These are phyloP conservation scores for Sarcophilus harrisii DNA, from an alignment of 2,797 vertebrate genomes.

Conservation along the genomic window DNA sequence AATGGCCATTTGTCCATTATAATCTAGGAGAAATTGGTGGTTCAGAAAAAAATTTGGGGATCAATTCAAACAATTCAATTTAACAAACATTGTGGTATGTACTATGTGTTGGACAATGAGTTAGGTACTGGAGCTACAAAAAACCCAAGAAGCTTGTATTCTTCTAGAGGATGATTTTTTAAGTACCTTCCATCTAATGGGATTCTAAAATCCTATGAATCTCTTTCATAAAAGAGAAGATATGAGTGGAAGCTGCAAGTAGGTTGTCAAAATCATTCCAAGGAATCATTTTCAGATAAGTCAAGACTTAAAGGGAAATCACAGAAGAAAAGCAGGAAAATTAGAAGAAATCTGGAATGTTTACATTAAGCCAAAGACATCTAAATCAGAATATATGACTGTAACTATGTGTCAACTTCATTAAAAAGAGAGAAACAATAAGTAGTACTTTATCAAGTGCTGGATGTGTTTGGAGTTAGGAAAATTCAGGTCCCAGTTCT, in stretches of 20 bases:
- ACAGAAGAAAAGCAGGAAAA: neutral
- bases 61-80: neutral
- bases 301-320: slow-evolving; percentile 24
- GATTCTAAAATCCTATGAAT: neutral
- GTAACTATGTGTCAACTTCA: slow-evolving; percentile 9
- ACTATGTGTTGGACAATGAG: neutral
- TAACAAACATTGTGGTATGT: neutral
- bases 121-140: neutral
- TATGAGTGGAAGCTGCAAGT: neutral
- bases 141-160: neutral
- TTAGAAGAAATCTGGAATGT: neutral
- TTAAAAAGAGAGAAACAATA: slow-evolving; percentile 1
- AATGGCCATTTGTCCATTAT: neutral
- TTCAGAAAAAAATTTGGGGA: neutral
- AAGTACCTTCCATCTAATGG: neutral
- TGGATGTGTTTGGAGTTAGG: neutral
- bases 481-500: neutral
- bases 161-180: neutral
- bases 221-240: neutral
- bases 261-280: neutral
- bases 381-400: neutral
- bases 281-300: neutral
- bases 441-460: neutral
- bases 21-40: neutral
- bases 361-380: slow-evolving; percentile 19